Evolutionary conservation across 2,797 vertebrate species (phyloP).

Genomic region (Atherinosoma microstoma): DNA sequence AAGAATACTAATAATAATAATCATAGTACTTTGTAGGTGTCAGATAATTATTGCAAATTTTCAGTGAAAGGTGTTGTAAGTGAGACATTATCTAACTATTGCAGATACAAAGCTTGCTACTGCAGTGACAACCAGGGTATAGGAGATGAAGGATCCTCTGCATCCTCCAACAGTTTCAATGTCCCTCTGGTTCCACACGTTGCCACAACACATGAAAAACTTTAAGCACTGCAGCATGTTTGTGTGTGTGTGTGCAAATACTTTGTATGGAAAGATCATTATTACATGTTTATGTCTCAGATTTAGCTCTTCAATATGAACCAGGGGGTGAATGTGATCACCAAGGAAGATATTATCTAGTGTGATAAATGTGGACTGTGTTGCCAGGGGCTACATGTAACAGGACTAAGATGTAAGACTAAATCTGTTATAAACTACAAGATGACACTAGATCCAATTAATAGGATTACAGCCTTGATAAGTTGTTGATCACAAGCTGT

Average conservation of each 20-base stretch:
- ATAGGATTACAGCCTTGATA: conserved; percentile 32
- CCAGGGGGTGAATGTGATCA: not conserved
- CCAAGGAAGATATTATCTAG: not conserved
- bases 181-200: not conserved
- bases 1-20: too few species aligned
- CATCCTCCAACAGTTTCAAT: not conserved
- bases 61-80: too few species aligned
- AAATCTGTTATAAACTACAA: conserved; percentile 19
- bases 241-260: too few species aligned
- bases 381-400: not conserved
- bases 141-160: not conserved
- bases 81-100: too few species aligned
- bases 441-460: conserved; percentile 13
- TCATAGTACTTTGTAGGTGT: too few species aligned
- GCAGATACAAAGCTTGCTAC: too few species aligned
- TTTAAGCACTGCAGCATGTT: too few species aligned
- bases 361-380: not conserved
- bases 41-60: too few species aligned
- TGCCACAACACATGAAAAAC: not conserved
- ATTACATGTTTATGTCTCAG: not conserved
- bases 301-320: not conserved
- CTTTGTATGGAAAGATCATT: not conserved
- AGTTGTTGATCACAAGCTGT: not conserved
- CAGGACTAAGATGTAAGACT: not conserved
- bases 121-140: not conserved